Base-by-base conservation (phyloP, 1,140 invertebrate species). In the Hesperophylax magnus region DNA sequence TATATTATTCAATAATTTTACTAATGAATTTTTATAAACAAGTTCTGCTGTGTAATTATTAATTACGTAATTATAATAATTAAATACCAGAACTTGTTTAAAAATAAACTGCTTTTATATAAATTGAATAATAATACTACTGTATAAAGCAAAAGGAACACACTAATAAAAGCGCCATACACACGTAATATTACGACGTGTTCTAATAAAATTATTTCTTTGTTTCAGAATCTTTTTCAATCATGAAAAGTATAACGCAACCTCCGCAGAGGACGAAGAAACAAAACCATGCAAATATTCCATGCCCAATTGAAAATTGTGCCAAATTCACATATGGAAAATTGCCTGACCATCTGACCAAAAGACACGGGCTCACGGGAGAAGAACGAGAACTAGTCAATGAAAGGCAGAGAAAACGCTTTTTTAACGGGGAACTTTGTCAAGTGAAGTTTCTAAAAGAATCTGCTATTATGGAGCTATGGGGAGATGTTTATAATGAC, bases 201-300 rank as follows among this genome's bases (percentile, higher is more conserved):
- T 47, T 14, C 11, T 47, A 47, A 47, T 47, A 14, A 14, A 14
- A 14, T 47, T 47, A 76, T 79, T 78, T 72, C 77, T 82, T 83
- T 86, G 81, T 87, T 86, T 77, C 85, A 86, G 85, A 47, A 47
- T 14, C 80, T 53, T 18, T 67, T 71, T 18, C 31, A 78, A 77
- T 1, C 6, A 84, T 84, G 80, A 84, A 81, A 18, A 72, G 34
- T n/a, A 56, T 54, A 4, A 61, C 39, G 14, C 72, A 74, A 83
- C 86, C 61, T 84, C 85, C n/a, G 81, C 86, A 14, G 86, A 87
- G 58, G 86, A 81, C 89, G 0, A 90, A 90, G 81, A 90, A 90
- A 81, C 89, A 90, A 82, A 90, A 90, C 82, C 89, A 90, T 78
- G 89, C 89, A 0, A 90, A 90, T 81, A 90, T 90, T 39, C 89